Evolutionary conservation across 2,113 vertebrate genomes (phyloP).

Genomic region (Tretioscincus oriximinensis): DNA sequence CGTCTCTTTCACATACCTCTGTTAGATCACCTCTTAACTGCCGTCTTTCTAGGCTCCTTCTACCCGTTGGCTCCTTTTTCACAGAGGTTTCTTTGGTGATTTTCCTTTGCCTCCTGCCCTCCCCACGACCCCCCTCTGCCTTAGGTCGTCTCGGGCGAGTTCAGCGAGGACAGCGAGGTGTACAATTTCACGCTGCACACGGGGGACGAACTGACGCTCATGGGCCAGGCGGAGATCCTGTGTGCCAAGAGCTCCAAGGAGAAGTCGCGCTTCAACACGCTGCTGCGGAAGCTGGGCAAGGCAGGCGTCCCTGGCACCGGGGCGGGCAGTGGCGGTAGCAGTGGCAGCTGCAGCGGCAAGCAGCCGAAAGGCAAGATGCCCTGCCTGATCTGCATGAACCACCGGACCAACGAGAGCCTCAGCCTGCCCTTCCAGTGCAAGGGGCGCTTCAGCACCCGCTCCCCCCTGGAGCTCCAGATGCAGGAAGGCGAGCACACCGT

Average conservation of each 20-base stretch:
- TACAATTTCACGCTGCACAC: slow-evolving; percentile 97
- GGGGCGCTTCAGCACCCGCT: slow-evolving; percentile 95
- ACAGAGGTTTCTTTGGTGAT: too few relatives aligned
- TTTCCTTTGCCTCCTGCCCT: neutral
- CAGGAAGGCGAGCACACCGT: slow-evolving; percentile 96
- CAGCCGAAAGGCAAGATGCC: slow-evolving; percentile 88
- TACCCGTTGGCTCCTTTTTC: neutral
- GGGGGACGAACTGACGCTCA: slow-evolving; percentile 95
- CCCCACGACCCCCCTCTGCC: neutral
- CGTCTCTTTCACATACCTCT: too few relatives aligned
- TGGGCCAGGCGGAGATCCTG: slow-evolving; percentile 97
- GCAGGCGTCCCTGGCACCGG: slow-evolving; percentile 66
- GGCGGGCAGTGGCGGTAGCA: neutral
- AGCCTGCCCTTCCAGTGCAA: slow-evolving; percentile 96
- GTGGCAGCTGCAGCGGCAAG: slow-evolving; percentile 26
- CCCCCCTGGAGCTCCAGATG: slow-evolving; percentile 93
- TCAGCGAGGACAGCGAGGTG: slow-evolving; percentile 98
- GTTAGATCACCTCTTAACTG: too few relatives aligned
- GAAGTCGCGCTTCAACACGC: slow-evolving; percentile 88
- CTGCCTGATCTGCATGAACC: slow-evolving; percentile 97
- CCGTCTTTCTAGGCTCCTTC: too few relatives aligned
- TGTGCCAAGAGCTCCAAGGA: slow-evolving; percentile 90
- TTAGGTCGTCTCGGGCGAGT: slow-evolving; percentile 96
- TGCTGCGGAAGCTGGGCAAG: slow-evolving; percentile 89
- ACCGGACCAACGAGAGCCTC: slow-evolving; percentile 97